Base-by-base conservation (phyloP, 1,140 invertebrate species). In the Berghia stephanieae region DNA sequence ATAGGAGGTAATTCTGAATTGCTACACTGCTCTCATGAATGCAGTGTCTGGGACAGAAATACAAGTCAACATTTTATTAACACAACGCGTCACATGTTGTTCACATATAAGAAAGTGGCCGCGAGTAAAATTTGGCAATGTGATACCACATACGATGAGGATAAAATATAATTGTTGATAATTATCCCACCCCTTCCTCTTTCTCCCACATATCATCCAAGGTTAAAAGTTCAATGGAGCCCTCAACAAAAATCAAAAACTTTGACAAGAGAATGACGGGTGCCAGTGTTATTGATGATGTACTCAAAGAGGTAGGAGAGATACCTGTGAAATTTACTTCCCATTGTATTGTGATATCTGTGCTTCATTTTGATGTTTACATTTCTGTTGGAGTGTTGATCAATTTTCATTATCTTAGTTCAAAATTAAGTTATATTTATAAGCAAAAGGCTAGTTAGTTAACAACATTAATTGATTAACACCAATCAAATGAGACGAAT, bases 271-370 rank as follows among this genome's bases (percentile, higher is more conserved):
- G 87, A 66, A 86, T 94, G 77, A 93, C 93, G 31, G 93, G 93
- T 75, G 93, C 93, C 75, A 91, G 90, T 81, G 90, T 93, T 38
- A 94, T 94, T 81, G 93, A 94, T 90, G 93, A 94, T 85, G 92
- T 92, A 78, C 86, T 94, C 74, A 93, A 93, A 86, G 93, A 93
- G 86, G 88, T 88, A 81, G 57, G 71, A 63, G 36, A 21, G 38
- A 36, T n/a, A n/a, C n/a, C 34, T 67, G 6, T 0, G 8, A 24
- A n/a, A 4, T 24, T 57, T 18, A 6, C 31, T 24, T 18, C 3
- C 8, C 52, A 13, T 5, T 18, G 52, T 4, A n/a, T 24, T 57
- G 52, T n/a, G 31, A 24, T 57, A 31, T 6, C 31, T n/a, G 5
- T 57, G 5, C 24, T 57, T 5, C 24, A 24, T 24, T 57, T 18